A percentile compares a stretch with the other conserved stretches of the same genome.
Evolutionary conservation across 2,797 vertebrate genomes (phyloP).

Genomic region (Petrocephalus sullivani): DNA sequence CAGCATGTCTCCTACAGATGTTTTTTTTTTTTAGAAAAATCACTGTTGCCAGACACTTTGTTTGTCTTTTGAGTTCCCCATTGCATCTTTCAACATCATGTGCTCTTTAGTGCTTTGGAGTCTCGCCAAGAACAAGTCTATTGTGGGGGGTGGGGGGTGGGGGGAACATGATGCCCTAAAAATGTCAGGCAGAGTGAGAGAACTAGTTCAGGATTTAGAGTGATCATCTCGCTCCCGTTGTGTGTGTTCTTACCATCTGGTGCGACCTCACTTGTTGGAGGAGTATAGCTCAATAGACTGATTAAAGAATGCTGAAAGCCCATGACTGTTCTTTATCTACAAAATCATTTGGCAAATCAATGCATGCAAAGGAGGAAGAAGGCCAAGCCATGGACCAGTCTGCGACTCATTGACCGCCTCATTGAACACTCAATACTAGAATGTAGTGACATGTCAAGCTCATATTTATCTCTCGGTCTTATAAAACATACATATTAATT

Average conservation of each 20-base stretch:
- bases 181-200: constrained; percentile 13
- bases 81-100: neutral
- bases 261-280: neutral
- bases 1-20: neutral
- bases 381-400: neutral
- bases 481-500: neutral
- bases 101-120: neutral
- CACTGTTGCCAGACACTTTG: neutral
- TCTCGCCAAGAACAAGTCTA: constrained; percentile 13
- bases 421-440: neutral
- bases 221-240: neutral
- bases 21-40: neutral
- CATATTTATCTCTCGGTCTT: neutral
- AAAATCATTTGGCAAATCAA: neutral
- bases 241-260: constrained; percentile 20
- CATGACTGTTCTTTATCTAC: neutral
- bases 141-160: constrained; percentile 10
- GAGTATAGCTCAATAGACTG: neutral
- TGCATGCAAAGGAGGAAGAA: neutral
- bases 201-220: constrained; percentile 21
- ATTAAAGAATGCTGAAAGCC: neutral
- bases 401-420: neutral
- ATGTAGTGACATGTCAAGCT: neutral
- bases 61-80: neutral
- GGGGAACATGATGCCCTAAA: constrained; percentile 2